Base-by-base conservation (phyloP, 2,113 vertebrate species). In the Mixornis gularis region DNA sequence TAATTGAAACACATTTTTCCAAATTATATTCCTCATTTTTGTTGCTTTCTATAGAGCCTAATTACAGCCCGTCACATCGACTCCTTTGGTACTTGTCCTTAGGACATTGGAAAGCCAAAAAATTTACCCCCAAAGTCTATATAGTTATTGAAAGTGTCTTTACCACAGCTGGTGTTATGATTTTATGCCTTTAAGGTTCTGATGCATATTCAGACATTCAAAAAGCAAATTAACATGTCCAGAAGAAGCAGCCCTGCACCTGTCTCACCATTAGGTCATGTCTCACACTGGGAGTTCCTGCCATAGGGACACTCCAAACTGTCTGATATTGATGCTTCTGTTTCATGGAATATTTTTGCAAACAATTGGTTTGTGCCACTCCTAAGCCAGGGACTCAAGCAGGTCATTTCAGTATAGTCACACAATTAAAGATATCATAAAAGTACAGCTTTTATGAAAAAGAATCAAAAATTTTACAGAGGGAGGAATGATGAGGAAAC, bases 141-240 rank as follows among this genome's bases (percentile, higher is more conserved):
- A 89, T 84, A 65, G 81, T 89, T 94, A 79, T 34, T 95, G 84
- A 55, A 92, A 93, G 84, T 56, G 62, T 19, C 51, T 91, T 82
- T 19, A 40, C 96, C 86, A 63, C 91, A 93, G 74, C 55, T 59
- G 70, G 30, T 79, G 84, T 41, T 79, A 84, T 17, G 78, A 59
- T 89, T 94, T 93, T 77, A 48, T 96, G 94, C 94, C 92, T 96
- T 79, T 91, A 87, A 95, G 89, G 89, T 95, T 85, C 91, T 95
- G 89, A 82, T 96, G 94, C 92, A 96, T 93, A 96, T 96, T 95
- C 91, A 95, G 60, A 25, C 66, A 77, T 85, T 77, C 43, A 58
- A 73, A 43, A 92, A 69, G 55, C 78, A 90, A 86, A 94, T 94
- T n/a, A 91, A 9, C 43, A 3, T 70, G 62, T 92, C 74, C 90